These are phyloP conservation scores for Leptinotarsa texana DNA, from an alignment of 1,140 invertebrate species.

Conservation along the genomic window DNA sequence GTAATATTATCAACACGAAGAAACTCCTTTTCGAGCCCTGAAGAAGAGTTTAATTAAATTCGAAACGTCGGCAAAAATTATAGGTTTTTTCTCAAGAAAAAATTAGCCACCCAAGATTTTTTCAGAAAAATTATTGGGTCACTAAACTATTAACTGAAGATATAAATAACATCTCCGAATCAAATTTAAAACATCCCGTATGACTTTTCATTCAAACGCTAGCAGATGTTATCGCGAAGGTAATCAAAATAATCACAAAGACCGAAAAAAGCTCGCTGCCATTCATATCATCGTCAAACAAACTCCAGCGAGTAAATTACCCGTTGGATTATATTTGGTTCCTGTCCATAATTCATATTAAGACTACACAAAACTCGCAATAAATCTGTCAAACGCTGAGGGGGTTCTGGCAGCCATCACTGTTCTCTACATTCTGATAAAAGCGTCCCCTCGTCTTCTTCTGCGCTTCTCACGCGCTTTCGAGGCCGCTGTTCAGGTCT, in stretches of 20 bases:
- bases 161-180: too few relatives aligned
- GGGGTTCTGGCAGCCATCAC: slow-evolving; percentile 51
- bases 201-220: too few relatives aligned
- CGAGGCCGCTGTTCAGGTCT: not conserved
- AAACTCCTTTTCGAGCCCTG: too few relatives aligned
- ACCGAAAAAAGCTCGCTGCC: slow-evolving; percentile 10
- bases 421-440: slow-evolving; percentile 23
- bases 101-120: too few relatives aligned
- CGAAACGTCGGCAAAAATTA: too few relatives aligned
- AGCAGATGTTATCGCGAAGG: not conserved
- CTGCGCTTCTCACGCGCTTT: slow-evolving; percentile 15
- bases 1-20: too few relatives aligned
- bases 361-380: slow-evolving; percentile 57
- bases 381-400: slow-evolving; percentile 56
- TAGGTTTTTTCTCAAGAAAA: too few relatives aligned
- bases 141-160: too few relatives aligned
- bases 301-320: slow-evolving; percentile 41
- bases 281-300: slow-evolving; percentile 3
- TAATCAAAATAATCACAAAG: slow-evolving; percentile 3
- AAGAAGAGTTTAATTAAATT: too few relatives aligned
- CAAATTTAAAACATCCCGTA: too few relatives aligned
- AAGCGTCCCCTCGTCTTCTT: slow-evolving; percentile 16
- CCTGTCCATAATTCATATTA: slow-evolving; percentile 58
- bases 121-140: too few relatives aligned
- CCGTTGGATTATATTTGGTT: slow-evolving; percentile 54